phyloP scores from a whole-genome alignment of 1,140 invertebrate species.

The Philotrypesis tridentata region DNA sequence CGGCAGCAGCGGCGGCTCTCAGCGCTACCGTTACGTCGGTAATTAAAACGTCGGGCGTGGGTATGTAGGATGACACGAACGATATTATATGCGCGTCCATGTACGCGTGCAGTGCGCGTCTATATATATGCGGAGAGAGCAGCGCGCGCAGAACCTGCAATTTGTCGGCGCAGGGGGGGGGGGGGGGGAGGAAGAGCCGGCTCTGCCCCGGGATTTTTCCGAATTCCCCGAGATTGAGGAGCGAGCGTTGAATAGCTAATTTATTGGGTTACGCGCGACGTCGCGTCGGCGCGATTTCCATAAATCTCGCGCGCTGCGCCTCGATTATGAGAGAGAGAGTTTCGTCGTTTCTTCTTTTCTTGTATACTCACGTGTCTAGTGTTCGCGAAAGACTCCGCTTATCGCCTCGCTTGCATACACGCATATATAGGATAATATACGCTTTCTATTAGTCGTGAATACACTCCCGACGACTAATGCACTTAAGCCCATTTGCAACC shows the following conservation, averaged over 20 bases:
- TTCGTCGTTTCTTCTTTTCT: too few species aligned
- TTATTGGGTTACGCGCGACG: constrained; percentile 31
- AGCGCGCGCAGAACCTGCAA: not conserved
- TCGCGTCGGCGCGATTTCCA: not conserved
- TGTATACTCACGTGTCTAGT: too few species aligned
- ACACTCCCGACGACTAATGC: not conserved
- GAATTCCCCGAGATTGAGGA: not conserved
- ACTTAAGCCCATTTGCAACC: not conserved
- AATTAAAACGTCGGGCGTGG: constrained; percentile 17
- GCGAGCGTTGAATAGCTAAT: not conserved
- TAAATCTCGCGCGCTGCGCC: too few species aligned
- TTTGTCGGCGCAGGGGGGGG: too few species aligned
- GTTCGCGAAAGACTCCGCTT: not conserved
- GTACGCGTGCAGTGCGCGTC: not conserved
- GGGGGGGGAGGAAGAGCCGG: too few species aligned
- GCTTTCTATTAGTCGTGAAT: not conserved
- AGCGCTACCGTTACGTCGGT: not conserved
- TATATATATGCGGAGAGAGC: not conserved
- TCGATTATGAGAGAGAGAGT: too few species aligned
- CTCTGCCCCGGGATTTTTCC: not conserved
- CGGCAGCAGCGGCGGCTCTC: too few species aligned
- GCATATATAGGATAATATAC: not conserved
- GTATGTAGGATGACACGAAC: not conserved
- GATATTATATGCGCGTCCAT: not conserved
- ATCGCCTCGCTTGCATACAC: not conserved